Percentiles rank a stretch among this genome's conserved stretches.
Conservation (phyloP, 2,113 vertebrate species). For the Mirounga angustirostris region DNA sequence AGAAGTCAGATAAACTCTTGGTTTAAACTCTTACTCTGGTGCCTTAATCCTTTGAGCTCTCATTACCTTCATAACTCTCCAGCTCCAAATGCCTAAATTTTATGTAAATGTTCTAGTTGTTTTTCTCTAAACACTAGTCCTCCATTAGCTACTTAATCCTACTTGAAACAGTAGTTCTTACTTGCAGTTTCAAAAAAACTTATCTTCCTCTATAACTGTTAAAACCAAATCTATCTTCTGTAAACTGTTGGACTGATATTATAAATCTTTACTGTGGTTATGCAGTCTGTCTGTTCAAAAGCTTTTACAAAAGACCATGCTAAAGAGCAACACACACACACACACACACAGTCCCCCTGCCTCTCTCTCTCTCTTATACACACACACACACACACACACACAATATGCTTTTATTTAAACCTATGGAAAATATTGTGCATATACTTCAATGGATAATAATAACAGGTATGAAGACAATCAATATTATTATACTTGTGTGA, state of each 20-base stretch:
- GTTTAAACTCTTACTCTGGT: neutral
- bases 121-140: neutral
- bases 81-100: neutral
- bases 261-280: neutral
- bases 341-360: neutral
- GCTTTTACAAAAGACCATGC: neutral
- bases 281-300: neutral
- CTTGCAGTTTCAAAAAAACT: neutral
- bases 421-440: neutral
- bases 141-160: neutral
- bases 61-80: neutral
- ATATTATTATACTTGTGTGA: neutral
- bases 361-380: neutral
- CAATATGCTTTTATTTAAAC: neutral
- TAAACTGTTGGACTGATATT: neutral
- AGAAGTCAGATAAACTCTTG: neutral
- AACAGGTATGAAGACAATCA: neutral
- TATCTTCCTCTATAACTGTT: neutral
- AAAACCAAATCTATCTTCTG: neutral
- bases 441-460: neutral
- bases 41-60: neutral
- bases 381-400: neutral
- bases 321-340: neutral
- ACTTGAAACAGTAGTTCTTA: constrained; percentile 1
- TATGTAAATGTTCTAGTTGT: neutral